Base-by-base conservation (phyloP, 2,113 vertebrate genomes). In the Dicentrarchus labrax region DNA sequence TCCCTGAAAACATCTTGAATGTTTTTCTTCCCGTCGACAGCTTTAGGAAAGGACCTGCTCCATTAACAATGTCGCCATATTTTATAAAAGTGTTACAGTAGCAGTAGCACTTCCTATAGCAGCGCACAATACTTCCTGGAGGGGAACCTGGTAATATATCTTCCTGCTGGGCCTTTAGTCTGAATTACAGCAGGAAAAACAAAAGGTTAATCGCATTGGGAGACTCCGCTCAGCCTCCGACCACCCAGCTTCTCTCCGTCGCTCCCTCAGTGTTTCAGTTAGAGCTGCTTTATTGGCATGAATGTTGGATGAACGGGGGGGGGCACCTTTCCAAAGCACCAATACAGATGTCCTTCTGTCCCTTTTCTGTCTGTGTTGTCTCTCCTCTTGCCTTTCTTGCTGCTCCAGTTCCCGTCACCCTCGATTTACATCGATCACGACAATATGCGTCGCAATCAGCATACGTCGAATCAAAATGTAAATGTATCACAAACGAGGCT, bases 191-290 rank as follows among this genome's bases (percentile, higher is more conserved):
- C 72, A 53, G 80, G 72, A 82, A 60, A 80, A 86, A 88, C 85
- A 92, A 92, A 89, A 85, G 89, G 85, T 89, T 89, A 86, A 88
- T 86, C 83, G 56, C 85, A 64, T 83, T 43, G 80, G 78, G 73
- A 78, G 78, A 78, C 87, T 75, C 75, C 21, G 70, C 83, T 82
- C 65, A 39, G 53, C 72, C 82, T 79, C 84, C 72, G 89, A 82
- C 89, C 89, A 91, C 89, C 91, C 91, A 89, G 78, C 54, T 59
- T 60, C 85, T 76, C 81, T 39, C 30, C 4, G 7, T 57, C 56
- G 13, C 61, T 50, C 21, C 53, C 43, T 80, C 69, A 13, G 6
- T 67, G 61, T 67, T 82, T 79, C 82, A 57, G 8, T 74, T 80
- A 80, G 75, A 68, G 82, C 76, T 75, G 66, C 70, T 79, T 89